Evolutionary conservation across 2,113 vertebrate genomes (phyloP), one percentile per base, ranked within the genome.

Genomic region (Hiodon alosoides): DNA sequence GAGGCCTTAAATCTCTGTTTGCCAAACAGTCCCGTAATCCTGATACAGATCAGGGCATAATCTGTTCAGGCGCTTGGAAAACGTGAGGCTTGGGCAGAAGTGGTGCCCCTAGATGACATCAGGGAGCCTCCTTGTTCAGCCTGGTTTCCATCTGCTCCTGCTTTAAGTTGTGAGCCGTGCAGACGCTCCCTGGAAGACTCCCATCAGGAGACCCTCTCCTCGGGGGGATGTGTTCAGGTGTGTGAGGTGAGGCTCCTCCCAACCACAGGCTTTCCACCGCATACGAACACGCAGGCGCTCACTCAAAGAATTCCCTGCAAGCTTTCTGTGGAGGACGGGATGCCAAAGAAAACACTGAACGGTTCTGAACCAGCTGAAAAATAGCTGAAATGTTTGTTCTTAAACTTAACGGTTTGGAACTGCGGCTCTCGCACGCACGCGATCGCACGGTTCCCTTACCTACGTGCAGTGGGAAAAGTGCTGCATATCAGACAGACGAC

Each of bases 351-450:
- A 87, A 83, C 86, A 69, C 60, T 58, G 73, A 86, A 80, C 80
- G 79, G 79, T 86, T 86, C 77, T 86, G 79, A 86, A 85, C 82
- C 77, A 78, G 81, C 87, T 85, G 79, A 82, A 79, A 86, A 87
- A 88, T 82, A 82, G 78, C 79, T 84, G 82, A 86, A 83, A 87
- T 84, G 81, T 86, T 89, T 84, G 78, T 81, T 86, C 79, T 84
- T 86, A 82, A 17, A 10, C 6, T 53, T 9, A 14, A 55, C 4
- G 52, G 61, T 64, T 64, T 64, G 61, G 14, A 16, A 5, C 11
- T 4, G 16, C 61, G n/a, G 61, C 61, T 2, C 61, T 64, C n/a
- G 61, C 61, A 64, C 61, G 61, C 61, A 64, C 61, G n/a, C 61
- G 14, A 17, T 16, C 17, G n/a, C 61, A 17, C 14, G 7, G 14